A percentile compares a stretch with the other conserved stretches of the same genome.
Evolutionary conservation across 2,113 vertebrate genomes (phyloP).

Genomic region (Chlamydotis undulata): DNA sequence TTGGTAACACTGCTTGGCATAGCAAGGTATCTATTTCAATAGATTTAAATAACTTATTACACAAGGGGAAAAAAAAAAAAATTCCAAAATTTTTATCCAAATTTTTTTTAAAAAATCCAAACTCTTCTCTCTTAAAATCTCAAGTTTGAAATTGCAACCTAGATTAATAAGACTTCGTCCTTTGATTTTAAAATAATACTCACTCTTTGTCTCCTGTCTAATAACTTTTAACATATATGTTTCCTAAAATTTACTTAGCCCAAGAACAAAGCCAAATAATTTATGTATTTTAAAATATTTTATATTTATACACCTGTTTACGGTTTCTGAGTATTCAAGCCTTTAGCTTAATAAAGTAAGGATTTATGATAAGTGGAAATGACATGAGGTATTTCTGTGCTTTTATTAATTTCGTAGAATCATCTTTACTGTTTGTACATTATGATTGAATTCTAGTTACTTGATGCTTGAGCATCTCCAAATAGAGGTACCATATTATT

Average conservation of each 20-base stretch:
- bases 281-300: background rate
- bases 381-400: background rate
- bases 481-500: background rate
- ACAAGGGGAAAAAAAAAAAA: constrained; percentile 50
- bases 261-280: background rate
- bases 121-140: background rate
- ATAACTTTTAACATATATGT: background rate
- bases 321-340: background rate
- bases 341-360: background rate
- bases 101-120: background rate
- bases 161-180: background rate
- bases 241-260: background rate
- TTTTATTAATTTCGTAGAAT: background rate
- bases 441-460: background rate
- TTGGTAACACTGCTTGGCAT: constrained; percentile 68
- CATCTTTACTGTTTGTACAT: background rate
- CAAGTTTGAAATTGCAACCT: background rate
- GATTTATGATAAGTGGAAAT: background rate
- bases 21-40: constrained; percentile 31
- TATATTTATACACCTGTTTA: background rate
- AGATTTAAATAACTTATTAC: constrained; percentile 65
- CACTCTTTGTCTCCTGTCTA: background rate
- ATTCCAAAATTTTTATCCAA: too few species aligned
- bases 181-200: background rate
- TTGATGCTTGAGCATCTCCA: background rate